A percentile compares a stretch with the other conserved stretches of the same genome.
Conservation (phyloP, 2,888 invertebrate genomes). For the Steinernema carpocapsae region DNA sequence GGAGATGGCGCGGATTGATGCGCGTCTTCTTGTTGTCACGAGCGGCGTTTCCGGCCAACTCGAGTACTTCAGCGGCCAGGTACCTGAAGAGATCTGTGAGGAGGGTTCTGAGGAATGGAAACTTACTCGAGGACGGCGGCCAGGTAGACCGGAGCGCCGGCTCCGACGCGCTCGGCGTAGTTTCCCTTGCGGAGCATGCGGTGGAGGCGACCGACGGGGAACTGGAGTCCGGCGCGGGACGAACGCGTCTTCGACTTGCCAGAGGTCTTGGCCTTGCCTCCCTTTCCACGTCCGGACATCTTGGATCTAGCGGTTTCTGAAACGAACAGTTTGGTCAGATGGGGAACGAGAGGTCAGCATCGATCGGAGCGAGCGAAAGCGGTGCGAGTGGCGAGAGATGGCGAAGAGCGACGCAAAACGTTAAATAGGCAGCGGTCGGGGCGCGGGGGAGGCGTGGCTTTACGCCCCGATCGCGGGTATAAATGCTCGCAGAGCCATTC, state of each 20-base stretch:
- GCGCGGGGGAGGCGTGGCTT: conserved; percentile 5
- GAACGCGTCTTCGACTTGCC: conserved; percentile 61
- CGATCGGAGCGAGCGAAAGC: neutral
- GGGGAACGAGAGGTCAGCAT: no score
- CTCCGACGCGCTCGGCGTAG: conserved; percentile 65
- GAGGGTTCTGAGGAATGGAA: neutral
- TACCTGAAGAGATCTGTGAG: neutral
- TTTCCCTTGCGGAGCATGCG: conserved; percentile 64
- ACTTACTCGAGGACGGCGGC: conserved; percentile 65
- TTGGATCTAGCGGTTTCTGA: conserved; percentile 4
- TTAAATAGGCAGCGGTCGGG: conserved; percentile 10
- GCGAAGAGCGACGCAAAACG: neutral
- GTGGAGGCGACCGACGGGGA: conserved; percentile 68
- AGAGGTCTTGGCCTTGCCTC: conserved; percentile 71
- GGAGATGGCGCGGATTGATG: conserved; percentile 3
- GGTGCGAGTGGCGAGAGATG: neutral
- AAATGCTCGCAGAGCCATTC: conserved; percentile 4
- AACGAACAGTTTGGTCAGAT: neutral
- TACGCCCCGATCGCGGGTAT: conserved; percentile 8
- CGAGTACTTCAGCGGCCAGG: conserved; percentile 37
- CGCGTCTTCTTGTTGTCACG: conserved; percentile 34
- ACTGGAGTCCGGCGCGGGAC: conserved; percentile 67
- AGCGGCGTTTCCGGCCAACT: conserved; percentile 37
- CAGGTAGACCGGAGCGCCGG: conserved; percentile 65
- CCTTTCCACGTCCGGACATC: conserved; percentile 83